Base-by-base conservation (phyloP, 2,113 vertebrate species). In the Acanthochromis polyacanthus region DNA sequence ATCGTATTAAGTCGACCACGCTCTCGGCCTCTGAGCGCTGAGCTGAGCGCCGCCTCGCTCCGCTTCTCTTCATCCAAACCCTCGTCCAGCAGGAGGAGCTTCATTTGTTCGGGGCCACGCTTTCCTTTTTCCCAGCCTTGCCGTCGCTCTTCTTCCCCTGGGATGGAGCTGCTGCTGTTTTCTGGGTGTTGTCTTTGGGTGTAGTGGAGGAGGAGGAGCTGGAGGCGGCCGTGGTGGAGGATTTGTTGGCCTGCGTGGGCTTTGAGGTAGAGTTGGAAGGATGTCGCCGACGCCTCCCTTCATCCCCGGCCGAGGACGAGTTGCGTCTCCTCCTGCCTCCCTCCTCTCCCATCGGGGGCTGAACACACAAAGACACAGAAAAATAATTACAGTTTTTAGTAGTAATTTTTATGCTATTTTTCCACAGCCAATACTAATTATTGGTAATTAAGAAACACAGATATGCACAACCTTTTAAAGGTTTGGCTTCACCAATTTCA, bases 311-410 rank as follows among this genome's bases (percentile, higher is more conserved):
- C 60, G 93, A 94, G 85, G 94, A 91, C 11, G 93, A 94, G 30
- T 86, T 91, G 68, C 75, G 63, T 89, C 95, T 95, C 88, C 94
- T 96, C 85, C 94, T 94, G 82, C 95, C 94, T 63, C 85, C 92
- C 66, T 96, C 96, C 75, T 98, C 97, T 89, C 94, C 93, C 60
- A 95, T 90, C 4, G 97, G 97, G 85, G 97, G 96, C 98, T 99
- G 93, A 1, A 6, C 57, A 38, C 36, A 71, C 22, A 63, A 36
- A 46, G n/a, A 58, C 17, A 36, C 6, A 36, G 32, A 36, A 15
- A 3, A 10, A 36, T 46, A 46, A 25, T 25, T 25, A 25, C 1
- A 25, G 25, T 25, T 25, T 25, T 25, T 25, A 25, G 3, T 3
- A 25, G 25, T 3, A 25, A 25, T 25, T 25, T 25, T 25, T 25